These are phyloP conservation scores for Tribolium madens DNA, from an alignment of 1,140 invertebrate species.

Conservation along the genomic window DNA sequence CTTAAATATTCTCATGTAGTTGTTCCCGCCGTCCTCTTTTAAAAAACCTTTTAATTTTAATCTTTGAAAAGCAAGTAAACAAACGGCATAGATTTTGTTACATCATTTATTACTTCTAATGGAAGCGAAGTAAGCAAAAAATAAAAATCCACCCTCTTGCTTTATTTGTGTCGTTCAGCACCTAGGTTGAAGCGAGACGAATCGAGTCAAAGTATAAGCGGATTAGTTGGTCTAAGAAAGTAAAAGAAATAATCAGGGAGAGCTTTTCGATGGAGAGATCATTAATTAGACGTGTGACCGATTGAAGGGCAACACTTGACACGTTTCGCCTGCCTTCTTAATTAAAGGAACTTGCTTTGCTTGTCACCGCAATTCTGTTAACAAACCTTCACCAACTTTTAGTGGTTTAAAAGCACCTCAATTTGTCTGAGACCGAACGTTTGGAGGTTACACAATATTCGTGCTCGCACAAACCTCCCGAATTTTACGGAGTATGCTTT, in stretches of 20 bases:
- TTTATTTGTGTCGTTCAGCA: slow-evolving; percentile 35
- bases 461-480: background rate
- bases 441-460: background rate
- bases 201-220: slow-evolving; percentile 42
- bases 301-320: slow-evolving; percentile 42
- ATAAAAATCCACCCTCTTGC: slow-evolving; percentile 36
- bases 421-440: slow-evolving; percentile 5
- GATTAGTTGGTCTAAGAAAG: slow-evolving; percentile 43
- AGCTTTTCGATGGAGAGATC: slow-evolving; percentile 26
- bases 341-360: slow-evolving; percentile 40
- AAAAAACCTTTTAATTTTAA: slow-evolving; percentile 48
- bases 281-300: slow-evolving; percentile 46
- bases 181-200: slow-evolving; percentile 40
- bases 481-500: background rate
- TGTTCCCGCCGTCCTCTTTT: slow-evolving; percentile 20
- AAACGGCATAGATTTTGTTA: slow-evolving; percentile 52
- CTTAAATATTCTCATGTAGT: slow-evolving; percentile 38
- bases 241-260: slow-evolving; percentile 44
- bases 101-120: slow-evolving; percentile 57
- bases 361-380: slow-evolving; percentile 35
- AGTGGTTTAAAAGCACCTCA: slow-evolving; percentile 30
- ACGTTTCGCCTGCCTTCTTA: slow-evolving; percentile 39
- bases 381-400: slow-evolving; percentile 11
- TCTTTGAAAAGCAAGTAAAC: slow-evolving; percentile 48
- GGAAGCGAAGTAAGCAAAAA: slow-evolving; percentile 48